Conservation (phyloP, 2,797 vertebrate genomes). For the Carapus acus region DNA sequence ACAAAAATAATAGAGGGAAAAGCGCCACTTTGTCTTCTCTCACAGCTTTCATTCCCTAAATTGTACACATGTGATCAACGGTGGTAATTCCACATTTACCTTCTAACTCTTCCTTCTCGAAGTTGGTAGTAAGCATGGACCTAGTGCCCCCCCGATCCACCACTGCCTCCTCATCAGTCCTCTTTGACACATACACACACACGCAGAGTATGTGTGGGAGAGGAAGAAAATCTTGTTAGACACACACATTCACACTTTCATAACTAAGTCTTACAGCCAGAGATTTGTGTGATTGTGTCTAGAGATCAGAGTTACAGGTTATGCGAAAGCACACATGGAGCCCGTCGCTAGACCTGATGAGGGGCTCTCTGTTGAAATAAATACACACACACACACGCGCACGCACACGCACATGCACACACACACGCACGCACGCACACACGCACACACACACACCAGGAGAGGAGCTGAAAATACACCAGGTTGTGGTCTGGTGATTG, state of each 20-base stretch:
- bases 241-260: slow-evolving; percentile 1
- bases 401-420: too few species aligned
- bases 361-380: slow-evolving; percentile 32
- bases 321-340: slow-evolving; percentile 17
- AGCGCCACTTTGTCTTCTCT: background rate
- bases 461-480: slow-evolving; percentile 25
- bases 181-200: slow-evolving; percentile 67
- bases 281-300: background rate
- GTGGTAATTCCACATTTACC: slow-evolving; percentile 67
- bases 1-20: too few species aligned
- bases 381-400: slow-evolving; percentile 9
- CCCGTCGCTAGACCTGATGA: slow-evolving; percentile 4
- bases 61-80: background rate
- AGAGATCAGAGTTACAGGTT: slow-evolving; percentile 30
- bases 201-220: background rate
- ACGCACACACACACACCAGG: background rate
- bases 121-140: slow-evolving; percentile 98
- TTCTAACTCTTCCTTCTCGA: slow-evolving; percentile 99
- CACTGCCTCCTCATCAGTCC: slow-evolving; percentile 95
- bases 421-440: too few species aligned
- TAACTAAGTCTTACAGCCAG: background rate
- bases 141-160: slow-evolving; percentile 95
- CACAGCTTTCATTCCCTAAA: too few species aligned
- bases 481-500: too few species aligned
- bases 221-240: background rate